Base-by-base conservation (phyloP, 2,797 vertebrate species). In the Urosaurus nigricauda region DNA sequence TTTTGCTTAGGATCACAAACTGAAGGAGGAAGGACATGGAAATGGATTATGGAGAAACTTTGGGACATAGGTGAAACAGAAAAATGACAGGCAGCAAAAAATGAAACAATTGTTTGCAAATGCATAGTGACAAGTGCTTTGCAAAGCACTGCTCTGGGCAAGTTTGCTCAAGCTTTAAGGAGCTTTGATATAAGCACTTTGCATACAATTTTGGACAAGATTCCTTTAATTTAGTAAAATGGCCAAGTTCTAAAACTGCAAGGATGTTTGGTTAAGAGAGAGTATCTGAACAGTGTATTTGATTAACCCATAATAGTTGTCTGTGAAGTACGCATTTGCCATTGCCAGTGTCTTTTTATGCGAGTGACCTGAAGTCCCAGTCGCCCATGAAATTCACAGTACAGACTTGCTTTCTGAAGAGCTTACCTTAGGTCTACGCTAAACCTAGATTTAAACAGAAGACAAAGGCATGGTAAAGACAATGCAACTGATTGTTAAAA, bases 391-490 rank as follows among this genome's bases (percentile, higher is more conserved):
- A 92, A 85, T 63, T 88, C 37, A 88, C 51, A 12, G 77, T 87
- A 86, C 93, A 94, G 93, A 74, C 86, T 89, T 80, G 74, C 87
- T 77, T 87, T 78, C 75, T 85, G 93, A 94, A 89, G 58, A 89
- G 88, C 53, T 78, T 29, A 16, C 90, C 79, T 75, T 29, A 81
- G 77, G 79, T 82, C 85, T 32, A 53, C 68, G 40, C 43, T 26
- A 70, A 92, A 88, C n/a, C 53, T 74, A 91, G 91, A 93, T 92
- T 93, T 91, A 93, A 95, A 87, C 85, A 63, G 32, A n/a, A 90
- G 91, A 91, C 56, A 84, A 94, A 95, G 90, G 89, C 85, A 92
- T 84, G 70, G 93, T 90, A 92, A 87, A 95, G 94, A 95, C 88
- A 89, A n/a, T 90, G 70, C 90, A 82, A 94, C 14, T 73, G 95